Percentiles rank a stretch among this genome's conserved stretches.
Evolutionary conservation across 2,888 invertebrate species (phyloP).

Genomic region (Laspeyria flexula): DNA sequence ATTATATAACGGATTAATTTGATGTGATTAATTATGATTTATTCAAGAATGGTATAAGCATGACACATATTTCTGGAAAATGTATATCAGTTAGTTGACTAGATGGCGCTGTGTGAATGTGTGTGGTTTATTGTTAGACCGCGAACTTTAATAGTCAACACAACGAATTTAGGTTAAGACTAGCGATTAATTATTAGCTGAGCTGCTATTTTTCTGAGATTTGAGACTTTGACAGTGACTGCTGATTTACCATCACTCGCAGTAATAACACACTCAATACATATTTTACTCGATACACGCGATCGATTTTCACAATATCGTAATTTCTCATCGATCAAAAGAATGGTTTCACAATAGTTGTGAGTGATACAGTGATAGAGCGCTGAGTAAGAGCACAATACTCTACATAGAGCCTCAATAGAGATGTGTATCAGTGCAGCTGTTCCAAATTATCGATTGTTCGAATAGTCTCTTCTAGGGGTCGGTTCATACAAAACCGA

Average conservation of each 20-base stretch:
- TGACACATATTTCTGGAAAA: too few relatives aligned
- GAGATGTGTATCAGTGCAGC: constrained; percentile 56
- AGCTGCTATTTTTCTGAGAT: too few relatives aligned
- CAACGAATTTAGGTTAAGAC: too few relatives aligned
- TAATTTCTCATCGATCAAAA: constrained; percentile 28
- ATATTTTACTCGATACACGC: not conserved
- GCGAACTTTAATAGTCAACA: too few relatives aligned
- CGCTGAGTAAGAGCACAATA: constrained; percentile 42
- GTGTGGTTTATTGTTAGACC: too few relatives aligned
- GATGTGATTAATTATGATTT: constrained; percentile 15
- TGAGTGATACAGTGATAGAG: constrained; percentile 28
- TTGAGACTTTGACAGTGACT: too few relatives aligned
- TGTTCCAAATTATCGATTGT: constrained; percentile 69
- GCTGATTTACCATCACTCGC: too few relatives aligned
- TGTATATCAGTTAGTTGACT: too few relatives aligned
- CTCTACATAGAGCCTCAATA: constrained; percentile 32
- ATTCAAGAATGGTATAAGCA: constrained; percentile 1
- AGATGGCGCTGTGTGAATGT: too few relatives aligned
- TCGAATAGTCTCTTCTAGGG: constrained; percentile 40
- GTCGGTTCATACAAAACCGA: constrained; percentile 4
- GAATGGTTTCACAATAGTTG: constrained; percentile 37
- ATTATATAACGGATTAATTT: constrained; percentile 32
- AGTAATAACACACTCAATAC: not conserved
- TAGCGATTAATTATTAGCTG: too few relatives aligned
- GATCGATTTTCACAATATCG: constrained; percentile 26